Percentiles rank a stretch among this genome's conserved stretches.
Evolutionary conservation across 2,888 invertebrate genomes (phyloP).

Genomic region (Apoderus coryli): DNA sequence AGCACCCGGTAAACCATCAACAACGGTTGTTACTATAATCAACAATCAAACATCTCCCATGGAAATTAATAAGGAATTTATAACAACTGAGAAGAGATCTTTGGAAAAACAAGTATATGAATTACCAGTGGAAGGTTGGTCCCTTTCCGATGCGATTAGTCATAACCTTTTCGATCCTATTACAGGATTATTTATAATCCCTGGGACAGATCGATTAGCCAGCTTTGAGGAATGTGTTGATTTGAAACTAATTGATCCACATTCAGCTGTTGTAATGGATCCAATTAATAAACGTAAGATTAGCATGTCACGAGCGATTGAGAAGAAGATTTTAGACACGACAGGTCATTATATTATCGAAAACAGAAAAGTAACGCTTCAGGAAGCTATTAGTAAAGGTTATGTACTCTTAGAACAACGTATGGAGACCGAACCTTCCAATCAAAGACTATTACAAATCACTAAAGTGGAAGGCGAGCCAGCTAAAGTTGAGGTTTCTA

Average conservation of each 20-base stretch:
- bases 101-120: slow-evolving; percentile 59
- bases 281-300: slow-evolving; percentile 55
- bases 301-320: slow-evolving; percentile 55
- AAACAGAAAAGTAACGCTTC: slow-evolving; percentile 49
- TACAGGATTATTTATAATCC: slow-evolving; percentile 72
- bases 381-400: slow-evolving; percentile 53
- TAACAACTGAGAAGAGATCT: slow-evolving; percentile 31
- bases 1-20: slow-evolving; percentile 21
- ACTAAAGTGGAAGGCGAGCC: slow-evolving; percentile 57
- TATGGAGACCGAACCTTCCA: slow-evolving; percentile 35
- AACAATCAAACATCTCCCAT: slow-evolving; percentile 19
- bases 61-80: slow-evolving; percentile 24
- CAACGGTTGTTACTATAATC: slow-evolving; percentile 19
- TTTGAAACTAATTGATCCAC: slow-evolving; percentile 69
- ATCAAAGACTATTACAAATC: slow-evolving; percentile 53
- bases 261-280: slow-evolving; percentile 71
- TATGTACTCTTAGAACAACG: slow-evolving; percentile 46
- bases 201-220: slow-evolving; percentile 70
- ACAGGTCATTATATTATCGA: slow-evolving; percentile 58
- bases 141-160: slow-evolving; percentile 67
- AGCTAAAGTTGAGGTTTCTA: slow-evolving; percentile 55
- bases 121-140: slow-evolving; percentile 73
- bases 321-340: slow-evolving; percentile 61
- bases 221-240: slow-evolving; percentile 79
- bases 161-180: slow-evolving; percentile 69